Evolutionary conservation across 2,888 invertebrate species (phyloP).

Genomic region (Epirrhoe tristata): DNA sequence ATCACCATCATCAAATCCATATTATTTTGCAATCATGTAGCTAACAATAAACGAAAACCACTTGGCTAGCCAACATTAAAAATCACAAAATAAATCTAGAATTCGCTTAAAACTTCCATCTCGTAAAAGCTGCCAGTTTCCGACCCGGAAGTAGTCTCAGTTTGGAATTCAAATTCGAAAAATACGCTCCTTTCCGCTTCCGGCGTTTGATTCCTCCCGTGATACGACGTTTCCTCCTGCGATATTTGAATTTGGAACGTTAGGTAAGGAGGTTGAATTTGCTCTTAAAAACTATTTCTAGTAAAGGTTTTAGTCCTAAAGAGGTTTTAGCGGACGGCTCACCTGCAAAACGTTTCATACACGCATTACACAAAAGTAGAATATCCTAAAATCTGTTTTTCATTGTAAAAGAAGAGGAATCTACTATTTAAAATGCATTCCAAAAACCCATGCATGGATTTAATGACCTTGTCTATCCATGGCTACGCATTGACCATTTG

Average conservation of each 20-base stretch:
- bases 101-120: slow-evolving; percentile 70
- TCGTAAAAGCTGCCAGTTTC: slow-evolving; percentile 75
- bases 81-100: slow-evolving; percentile 38
- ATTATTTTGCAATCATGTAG: neutral
- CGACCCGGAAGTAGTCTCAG: slow-evolving; percentile 77
- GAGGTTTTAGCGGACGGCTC: no score
- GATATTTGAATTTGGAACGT: slow-evolving; percentile 60
- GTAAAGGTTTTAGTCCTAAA: no score
- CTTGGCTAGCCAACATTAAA: slow-evolving; percentile 11
- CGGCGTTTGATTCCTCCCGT: slow-evolving; percentile 83
- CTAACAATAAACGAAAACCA: neutral
- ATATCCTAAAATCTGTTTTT: no score
- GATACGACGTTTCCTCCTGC: slow-evolving; percentile 80
- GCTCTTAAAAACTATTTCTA: neutral
- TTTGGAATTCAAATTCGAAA: slow-evolving; percentile 85
- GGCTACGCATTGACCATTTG: no score
- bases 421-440: no score
- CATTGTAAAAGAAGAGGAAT: no score
- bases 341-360: no score
- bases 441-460: no score
- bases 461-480: no score
- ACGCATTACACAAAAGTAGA: no score
- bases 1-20: neutral
- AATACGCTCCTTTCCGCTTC: slow-evolving; percentile 84
- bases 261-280: slow-evolving; percentile 45